Base-by-base conservation (phyloP, 2,113 vertebrate species). In the Tretioscincus oriximinensis region DNA sequence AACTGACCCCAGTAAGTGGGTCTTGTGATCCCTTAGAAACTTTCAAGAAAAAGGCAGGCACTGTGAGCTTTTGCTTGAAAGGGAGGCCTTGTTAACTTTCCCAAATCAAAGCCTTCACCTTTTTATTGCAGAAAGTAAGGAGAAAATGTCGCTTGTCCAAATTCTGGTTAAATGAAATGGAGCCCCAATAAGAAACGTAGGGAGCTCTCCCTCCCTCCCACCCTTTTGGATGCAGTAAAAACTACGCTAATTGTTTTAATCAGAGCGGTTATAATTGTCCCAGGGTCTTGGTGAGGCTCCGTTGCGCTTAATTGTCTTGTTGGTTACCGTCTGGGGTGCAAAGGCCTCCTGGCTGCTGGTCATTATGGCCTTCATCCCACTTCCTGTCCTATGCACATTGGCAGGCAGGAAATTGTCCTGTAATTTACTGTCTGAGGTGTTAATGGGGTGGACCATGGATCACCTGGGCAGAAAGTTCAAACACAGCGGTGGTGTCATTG, bases 291-390 rank as follows among this genome's bases (percentile, higher is more conserved):
- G 78, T 85, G 0, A 78, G 75, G 78, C 81, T 76, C 78, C 84
- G 78, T 1, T 7, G 1, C 81, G 83, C 80, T 87, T 93, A 90
- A 91, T 93, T 92, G 90, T 88, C 73, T 79, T 1, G 65, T 67
- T 85, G n/a, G 0, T 77, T 80, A 68, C 75, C 3, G 73, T 73
- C 60, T 1, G 28, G 1, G 65, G 87, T 7, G 85, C 31, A 84
- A 84, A 86, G 35, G 10, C 5, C 10, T 82, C 72, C 68, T 45
- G 3, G 77, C 29, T 10, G 71, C 2, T n/a, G 77, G 76, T 73
- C 11, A 66, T 41, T 11, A 6, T 72, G 28, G 84, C 65, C 88
- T 73, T 14, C 35, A 77, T 82, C 74, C 77, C 24, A 22, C 49
- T 60, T 49, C 51, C 22, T 49, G 54, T 51, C 28, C 49, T 68